A percentile compares a stretch with the other conserved stretches of the same genome.
Evolutionary conservation across 2,113 vertebrate species (phyloP).

Genomic region (Anoplopoma fimbria): DNA sequence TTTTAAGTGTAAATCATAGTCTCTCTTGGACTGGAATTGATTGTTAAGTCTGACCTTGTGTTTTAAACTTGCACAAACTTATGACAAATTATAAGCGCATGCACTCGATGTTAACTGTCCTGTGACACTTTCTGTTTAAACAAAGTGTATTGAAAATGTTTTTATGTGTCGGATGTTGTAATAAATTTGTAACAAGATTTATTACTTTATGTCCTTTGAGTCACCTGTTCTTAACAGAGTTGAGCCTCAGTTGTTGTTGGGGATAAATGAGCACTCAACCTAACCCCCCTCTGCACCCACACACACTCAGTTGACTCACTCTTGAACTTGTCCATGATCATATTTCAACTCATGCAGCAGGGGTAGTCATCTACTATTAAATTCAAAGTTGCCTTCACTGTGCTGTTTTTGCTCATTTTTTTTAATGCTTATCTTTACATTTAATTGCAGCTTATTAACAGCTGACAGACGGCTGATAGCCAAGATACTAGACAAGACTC

Average conservation of each 20-base stretch:
- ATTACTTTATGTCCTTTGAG: neutral
- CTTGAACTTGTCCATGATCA: conserved; percentile 17
- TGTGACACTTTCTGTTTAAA: conserved; percentile 47
- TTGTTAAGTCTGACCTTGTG: conserved; percentile 22
- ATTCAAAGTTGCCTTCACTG: neutral
- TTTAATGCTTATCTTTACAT: neutral
- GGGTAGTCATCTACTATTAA: conserved; percentile 6
- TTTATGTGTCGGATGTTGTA: conserved; percentile 74
- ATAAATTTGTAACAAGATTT: conserved; percentile 71
- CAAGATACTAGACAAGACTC: neutral
- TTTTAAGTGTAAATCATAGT: conserved; percentile 44
- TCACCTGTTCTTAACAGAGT: conserved; percentile 3
- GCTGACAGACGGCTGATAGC: too few relatives aligned
- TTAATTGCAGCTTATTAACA: conserved; percentile 20
- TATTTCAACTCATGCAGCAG: conserved; percentile 11
- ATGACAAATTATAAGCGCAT: conserved; percentile 16
- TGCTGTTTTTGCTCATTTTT: neutral
- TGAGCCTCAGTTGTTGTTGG: conserved; percentile 8
- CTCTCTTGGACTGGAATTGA: conserved; percentile 27
- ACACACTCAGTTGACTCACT: conserved; percentile 35
- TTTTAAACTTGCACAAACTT: conserved; percentile 68
- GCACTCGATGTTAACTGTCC: conserved; percentile 35
- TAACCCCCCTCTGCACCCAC: conserved; percentile 3
- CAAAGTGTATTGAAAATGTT: conserved; percentile 53
- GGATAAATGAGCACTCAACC: conserved; percentile 10